Conservation (phyloP, 2,888 invertebrate species). For the Gastracanthus pulcherrimus region DNA sequence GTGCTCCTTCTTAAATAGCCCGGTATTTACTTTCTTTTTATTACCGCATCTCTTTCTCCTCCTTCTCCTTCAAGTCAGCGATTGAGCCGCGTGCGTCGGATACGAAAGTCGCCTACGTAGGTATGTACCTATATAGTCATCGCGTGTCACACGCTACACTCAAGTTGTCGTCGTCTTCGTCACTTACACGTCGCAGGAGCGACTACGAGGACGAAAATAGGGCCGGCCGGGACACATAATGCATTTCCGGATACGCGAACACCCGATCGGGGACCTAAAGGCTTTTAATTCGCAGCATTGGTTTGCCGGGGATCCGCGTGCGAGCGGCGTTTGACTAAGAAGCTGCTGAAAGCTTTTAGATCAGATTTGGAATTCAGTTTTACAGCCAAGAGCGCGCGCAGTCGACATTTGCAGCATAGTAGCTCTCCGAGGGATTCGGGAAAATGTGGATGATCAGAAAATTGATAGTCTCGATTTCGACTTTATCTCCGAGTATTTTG, state of each 20-base stretch:
- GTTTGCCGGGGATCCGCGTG: neutral
- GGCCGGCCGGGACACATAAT: neutral
- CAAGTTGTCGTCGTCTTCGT: neutral
- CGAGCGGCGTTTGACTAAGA: neutral
- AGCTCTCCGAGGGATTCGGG: neutral
- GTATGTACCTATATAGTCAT: neutral
- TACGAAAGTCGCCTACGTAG: neutral
- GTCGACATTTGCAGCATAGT: neutral
- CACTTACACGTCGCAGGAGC: neutral
- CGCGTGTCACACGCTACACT: slow-evolving; percentile 17
- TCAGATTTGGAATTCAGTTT: neutral
- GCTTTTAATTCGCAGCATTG: too few species aligned
- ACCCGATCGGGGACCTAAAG: too few species aligned
- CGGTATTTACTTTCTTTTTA: slow-evolving; percentile 12
- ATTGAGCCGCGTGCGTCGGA: too few species aligned
- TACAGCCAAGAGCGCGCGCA: too few species aligned
- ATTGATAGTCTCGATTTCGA: neutral
- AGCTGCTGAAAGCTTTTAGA: neutral
- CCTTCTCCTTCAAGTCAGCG: too few species aligned
- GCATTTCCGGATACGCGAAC: slow-evolving; percentile 2
- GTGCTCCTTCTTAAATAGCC: slow-evolving; percentile 32
- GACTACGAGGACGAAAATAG: neutral
- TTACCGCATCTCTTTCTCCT: neutral
- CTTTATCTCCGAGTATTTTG: neutral
- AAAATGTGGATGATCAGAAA: neutral